These are phyloP conservation scores for Sinocyclocheilus grahami DNA, from an alignment of 2,113 vertebrate species.

Conservation along the genomic window DNA sequence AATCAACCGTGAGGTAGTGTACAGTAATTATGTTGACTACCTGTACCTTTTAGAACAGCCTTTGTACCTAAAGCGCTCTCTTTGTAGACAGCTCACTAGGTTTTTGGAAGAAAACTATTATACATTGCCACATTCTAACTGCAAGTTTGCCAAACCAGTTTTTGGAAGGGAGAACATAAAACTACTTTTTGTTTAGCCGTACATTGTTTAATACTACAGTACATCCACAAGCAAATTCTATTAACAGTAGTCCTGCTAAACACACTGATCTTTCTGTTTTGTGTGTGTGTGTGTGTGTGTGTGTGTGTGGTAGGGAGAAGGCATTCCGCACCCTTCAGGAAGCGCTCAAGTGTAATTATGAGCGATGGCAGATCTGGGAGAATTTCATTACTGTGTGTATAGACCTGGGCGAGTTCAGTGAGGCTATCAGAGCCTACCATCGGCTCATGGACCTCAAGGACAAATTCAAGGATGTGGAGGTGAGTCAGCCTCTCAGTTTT, in stretches of 20 bases:
- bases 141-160: neutral
- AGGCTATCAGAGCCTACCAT: conserved; percentile 93
- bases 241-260: neutral
- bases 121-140: neutral
- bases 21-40: neutral
- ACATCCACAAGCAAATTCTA: neutral
- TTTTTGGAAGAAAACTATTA: neutral
- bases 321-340: conserved; percentile 93
- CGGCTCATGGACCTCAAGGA: conserved; percentile 91
- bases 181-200: neutral
- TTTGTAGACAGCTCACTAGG: neutral
- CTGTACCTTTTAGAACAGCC: neutral
- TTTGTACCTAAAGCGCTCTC: neutral
- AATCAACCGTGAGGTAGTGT: neutral
- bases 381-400: conserved; percentile 90
- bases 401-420: conserved; percentile 90
- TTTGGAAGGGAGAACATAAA: neutral
- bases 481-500: conserved; percentile 58
- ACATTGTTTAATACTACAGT: neutral
- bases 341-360: conserved; percentile 95
- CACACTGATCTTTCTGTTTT: neutral
- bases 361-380: conserved; percentile 99
- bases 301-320: conserved; percentile 77
- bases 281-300: neutral
- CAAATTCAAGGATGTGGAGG: conserved; percentile 93